Conservation (phyloP, 2,113 vertebrate genomes). For the Mungos mungo region DNA sequence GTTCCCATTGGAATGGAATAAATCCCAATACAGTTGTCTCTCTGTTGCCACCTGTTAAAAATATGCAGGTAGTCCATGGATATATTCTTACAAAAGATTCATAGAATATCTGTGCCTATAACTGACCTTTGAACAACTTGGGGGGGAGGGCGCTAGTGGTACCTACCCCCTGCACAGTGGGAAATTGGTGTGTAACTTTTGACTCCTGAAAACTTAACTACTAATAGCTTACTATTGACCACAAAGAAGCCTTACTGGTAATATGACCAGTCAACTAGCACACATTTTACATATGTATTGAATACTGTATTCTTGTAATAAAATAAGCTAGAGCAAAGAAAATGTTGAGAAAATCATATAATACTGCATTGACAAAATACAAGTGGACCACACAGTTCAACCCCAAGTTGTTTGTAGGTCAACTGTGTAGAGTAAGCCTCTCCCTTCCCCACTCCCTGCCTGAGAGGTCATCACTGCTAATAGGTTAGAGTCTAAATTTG, state of each 20-base stretch:
- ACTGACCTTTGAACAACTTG: neutral
- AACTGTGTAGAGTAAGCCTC: neutral
- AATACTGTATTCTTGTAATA: neutral
- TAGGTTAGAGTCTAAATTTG: neutral
- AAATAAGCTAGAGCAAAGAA: neutral
- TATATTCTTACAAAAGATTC: neutral
- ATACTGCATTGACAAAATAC: neutral
- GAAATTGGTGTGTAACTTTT: neutral
- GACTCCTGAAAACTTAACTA: neutral
- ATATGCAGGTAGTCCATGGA: neutral
- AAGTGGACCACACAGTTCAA: neutral
- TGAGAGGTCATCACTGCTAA: neutral
- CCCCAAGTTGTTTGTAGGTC: neutral
- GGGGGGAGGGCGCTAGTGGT: neutral
- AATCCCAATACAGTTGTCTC: conserved; percentile 2
- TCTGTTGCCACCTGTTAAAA: conserved; percentile 32
- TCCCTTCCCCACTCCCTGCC: neutral
- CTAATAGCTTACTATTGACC: neutral
- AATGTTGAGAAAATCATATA: neutral
- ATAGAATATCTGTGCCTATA: neutral
- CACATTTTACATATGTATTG: neutral
- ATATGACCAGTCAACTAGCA: neutral
- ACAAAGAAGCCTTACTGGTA: neutral
- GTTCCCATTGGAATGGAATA: conserved; percentile 32
- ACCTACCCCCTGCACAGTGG: neutral